A percentile compares a stretch with the other conserved stretches of the same genome.
phyloP scores from a whole-genome alignment of 2,888 invertebrate genomes.

The Drosophila paramelanica region DNA sequence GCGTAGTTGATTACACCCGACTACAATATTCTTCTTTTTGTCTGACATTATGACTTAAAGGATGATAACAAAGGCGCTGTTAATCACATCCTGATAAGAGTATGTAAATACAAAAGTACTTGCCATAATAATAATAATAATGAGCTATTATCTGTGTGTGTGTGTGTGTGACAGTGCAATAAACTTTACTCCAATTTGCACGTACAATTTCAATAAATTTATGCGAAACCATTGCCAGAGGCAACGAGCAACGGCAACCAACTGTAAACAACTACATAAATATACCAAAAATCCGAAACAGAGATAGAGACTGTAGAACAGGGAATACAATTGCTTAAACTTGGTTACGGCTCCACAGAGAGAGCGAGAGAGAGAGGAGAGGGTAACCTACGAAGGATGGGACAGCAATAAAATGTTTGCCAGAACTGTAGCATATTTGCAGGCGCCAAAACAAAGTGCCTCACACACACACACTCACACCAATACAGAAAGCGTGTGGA shows the following conservation, averaged over 20 bases:
- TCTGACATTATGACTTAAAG: too few species aligned
- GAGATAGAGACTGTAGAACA: slow-evolving; percentile 10
- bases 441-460: slow-evolving; percentile 39
- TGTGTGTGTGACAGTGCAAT: slow-evolving; percentile 34
- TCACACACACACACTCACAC: too few species aligned
- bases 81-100: not conserved
- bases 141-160: slow-evolving; percentile 24
- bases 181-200: slow-evolving; percentile 65
- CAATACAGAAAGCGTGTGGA: not conserved
- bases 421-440: slow-evolving; percentile 57
- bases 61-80: not conserved
- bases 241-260: slow-evolving; percentile 12
- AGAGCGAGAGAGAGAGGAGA: not conserved
- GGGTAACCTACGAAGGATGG: not conserved
- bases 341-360: not conserved
- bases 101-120: not conserved
- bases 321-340: slow-evolving; percentile 6
- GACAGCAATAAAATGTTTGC: slow-evolving; percentile 53
- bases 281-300: slow-evolving; percentile 12
- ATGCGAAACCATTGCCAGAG: slow-evolving; percentile 49
- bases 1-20: too few species aligned
- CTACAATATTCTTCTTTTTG: too few species aligned
- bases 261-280: slow-evolving; percentile 76
- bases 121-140: slow-evolving; percentile 29
- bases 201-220: slow-evolving; percentile 75